Base-by-base conservation (phyloP, 1,140 invertebrate species). In the Drosophila baimaii region DNA sequence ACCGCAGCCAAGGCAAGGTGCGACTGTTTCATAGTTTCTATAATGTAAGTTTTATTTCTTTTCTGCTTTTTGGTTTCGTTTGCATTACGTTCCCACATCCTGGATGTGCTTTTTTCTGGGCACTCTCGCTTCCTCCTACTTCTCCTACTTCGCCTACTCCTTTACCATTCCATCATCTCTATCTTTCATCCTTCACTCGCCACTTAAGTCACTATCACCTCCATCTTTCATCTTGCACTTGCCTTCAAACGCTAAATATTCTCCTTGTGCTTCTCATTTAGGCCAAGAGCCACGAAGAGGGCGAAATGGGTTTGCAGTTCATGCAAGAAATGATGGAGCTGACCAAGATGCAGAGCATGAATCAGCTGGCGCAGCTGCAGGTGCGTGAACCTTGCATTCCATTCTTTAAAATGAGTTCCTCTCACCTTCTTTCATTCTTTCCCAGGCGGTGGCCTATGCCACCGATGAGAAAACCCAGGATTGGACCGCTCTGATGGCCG, bases 261-360 rank as follows among this genome's bases (percentile, higher is more conserved):
- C 1, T 19, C n/a, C 2, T 13, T 52, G 0, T 37, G n/a, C 10
- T 35, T 56, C 13, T 37, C 17, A 21, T 17, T 51, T 89, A 98
- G 97, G 98, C 98, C 12, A 95, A 95, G 89, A 95, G 95, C 47
- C 93, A 95, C 13, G 95, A 96, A 75, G 96, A 98, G 90, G 98
- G 97, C 2, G 96, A 98, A 89, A 97, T 99, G 93, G 98, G 98
- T 1, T 91, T 98, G 23, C 93, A 96, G 29, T 99, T 99, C 86
- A 99, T 99, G 97, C 96, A 98, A 86, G 98, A 99, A 93, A 99
- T 99, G 97, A 95, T 98, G 9, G 97, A 98, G 92, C 92, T 98
- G 44, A 97, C 97, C 33, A 96, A 96, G 88, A 92, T 94, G 63
- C 95, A 96, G 90, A 91, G 93, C 13, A 93, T 95, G 65, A 93